Base-by-base conservation (phyloP, 2,797 vertebrate genomes). In the Triplophysa bombifrons region DNA sequence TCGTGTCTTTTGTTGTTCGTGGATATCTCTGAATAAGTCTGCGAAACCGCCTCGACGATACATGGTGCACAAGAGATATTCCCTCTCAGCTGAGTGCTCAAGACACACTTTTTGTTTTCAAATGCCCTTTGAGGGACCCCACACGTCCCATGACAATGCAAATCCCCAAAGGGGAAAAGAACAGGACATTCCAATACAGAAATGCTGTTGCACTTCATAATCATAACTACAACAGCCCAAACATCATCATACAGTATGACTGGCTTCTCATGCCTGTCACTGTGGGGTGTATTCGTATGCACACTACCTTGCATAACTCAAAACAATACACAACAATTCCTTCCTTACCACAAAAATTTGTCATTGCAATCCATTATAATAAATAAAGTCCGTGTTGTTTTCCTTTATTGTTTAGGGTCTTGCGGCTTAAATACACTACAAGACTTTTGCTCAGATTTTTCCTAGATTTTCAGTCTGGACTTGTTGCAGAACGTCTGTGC, bases 331-430 rank as follows among this genome's bases (percentile, higher is more conserved):
- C 25, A 19, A 64, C 27, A 16, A 30, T 30, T 19, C 22, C 20
- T 69, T 3, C n/a, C 38, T 63, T 27, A 9, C 46, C n/a, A 41
- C 38, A 69, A 20, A 71, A 14, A 38, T 27, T 8, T 44, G 48
- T 69, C 72, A 70, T 69, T 76, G 58, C 51, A 55, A 76, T 68
- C 70, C 56, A 44, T 25, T 55, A 25, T 22, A n/a, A 68, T 48
- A 58, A n/a, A 68, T 48, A 51, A 50, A 72, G 16, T 68, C 60
- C 44, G 30, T 51, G 30, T 68, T 13, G 12, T 14, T 25, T 30
- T 72, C 34, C 48, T 16, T 65, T 14, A 46, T 82, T 22, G 46
- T 51, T 65, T 68, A 73, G 22, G 19, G 55, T 60, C 16, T 60
- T 66, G 4, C 4, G 41, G 25, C 4, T 30, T 30, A 4, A 30